Evolutionary conservation across 2,113 vertebrate species (phyloP), one percentile per base, ranked within the genome.

Genomic region (Trichomycterus rosablanca): DNA sequence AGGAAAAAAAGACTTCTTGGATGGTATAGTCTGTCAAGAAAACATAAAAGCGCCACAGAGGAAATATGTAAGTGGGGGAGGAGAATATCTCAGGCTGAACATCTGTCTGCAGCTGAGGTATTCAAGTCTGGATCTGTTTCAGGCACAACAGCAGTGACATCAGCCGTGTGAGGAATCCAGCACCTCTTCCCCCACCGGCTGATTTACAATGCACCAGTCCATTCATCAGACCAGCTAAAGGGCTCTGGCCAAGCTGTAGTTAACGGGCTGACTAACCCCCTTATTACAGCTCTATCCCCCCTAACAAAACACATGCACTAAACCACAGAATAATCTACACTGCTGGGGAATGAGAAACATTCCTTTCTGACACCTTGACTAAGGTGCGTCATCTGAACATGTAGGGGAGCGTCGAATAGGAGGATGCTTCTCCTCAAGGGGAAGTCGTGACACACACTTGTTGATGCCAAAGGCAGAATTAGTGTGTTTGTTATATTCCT

Each of bases 71-170:
- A 52, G 55, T 34, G 30, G 49, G 46, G 48, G 32, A 42, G 39
- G 42, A 42, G 52, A 24, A 49, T 45, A 66, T 51, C 66, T 70
- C 45, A 55, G 48, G 74, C 66, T 78, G 72, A 81, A 83, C 86
- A 87, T 82, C 87, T 86, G 84, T 74, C 82, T 73, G 65, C 57
- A 74, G 49, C 60, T 53, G 55, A 20, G 68, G 74, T 48, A 46
- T 81, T 87, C 86, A 83, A 79, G 87, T 84, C 84, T 83, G 84
- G 84, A 88, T 87, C 74, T 81, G 86, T 84, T 80, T 80, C 73
- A 77, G 77, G 70, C 79, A 78, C 58, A 50, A 49, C 65, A 19
- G 53, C 4, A 32, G 75, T 88, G 87, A 87, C 84, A 80, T 87
- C 83, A 86, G 74, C 12, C 53, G 69, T 54, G 69, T 54, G 63